Evolutionary conservation across 2,888 invertebrate species (phyloP).

Genomic region (Thalpophila matura): DNA sequence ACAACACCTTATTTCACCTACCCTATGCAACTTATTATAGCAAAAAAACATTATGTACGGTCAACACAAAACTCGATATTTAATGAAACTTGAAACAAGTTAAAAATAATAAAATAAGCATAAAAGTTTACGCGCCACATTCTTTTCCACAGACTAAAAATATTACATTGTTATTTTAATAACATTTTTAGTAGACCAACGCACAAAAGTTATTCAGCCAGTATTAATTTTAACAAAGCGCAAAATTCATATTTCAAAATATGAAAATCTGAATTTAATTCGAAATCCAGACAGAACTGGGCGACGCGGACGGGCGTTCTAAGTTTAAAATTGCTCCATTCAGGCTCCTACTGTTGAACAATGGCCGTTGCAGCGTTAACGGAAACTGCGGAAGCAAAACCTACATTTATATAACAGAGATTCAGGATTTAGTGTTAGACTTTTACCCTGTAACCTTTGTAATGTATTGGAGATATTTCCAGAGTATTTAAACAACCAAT

Average conservation of each 20-base stretch:
- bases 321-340: conserved; percentile 79
- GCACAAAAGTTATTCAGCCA: conserved; percentile 36
- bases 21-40: no score
- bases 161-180: conserved; percentile 6
- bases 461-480: conserved; percentile 13
- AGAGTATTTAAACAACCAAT: neutral
- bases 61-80: neutral
- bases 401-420: conserved; percentile 43
- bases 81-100: no score
- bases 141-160: conserved; percentile 21
- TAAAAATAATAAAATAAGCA: neutral
- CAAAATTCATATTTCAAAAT: conserved; percentile 55
- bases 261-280: conserved; percentile 57
- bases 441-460: conserved; percentile 21
- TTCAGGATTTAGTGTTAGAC: conserved; percentile 34
- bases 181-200: conserved; percentile 10
- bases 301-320: conserved; percentile 56
- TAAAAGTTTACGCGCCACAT: neutral
- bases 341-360: conserved; percentile 62
- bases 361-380: conserved; percentile 56
- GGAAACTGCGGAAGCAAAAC: conserved; percentile 58
- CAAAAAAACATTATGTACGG: no score
- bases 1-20: no score
- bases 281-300: conserved; percentile 54
- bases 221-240: conserved; percentile 33